Evolutionary conservation across 2,113 vertebrate genomes (phyloP), one percentile per base, ranked within the genome.

Genomic region (Dolichotis patagonum): DNA sequence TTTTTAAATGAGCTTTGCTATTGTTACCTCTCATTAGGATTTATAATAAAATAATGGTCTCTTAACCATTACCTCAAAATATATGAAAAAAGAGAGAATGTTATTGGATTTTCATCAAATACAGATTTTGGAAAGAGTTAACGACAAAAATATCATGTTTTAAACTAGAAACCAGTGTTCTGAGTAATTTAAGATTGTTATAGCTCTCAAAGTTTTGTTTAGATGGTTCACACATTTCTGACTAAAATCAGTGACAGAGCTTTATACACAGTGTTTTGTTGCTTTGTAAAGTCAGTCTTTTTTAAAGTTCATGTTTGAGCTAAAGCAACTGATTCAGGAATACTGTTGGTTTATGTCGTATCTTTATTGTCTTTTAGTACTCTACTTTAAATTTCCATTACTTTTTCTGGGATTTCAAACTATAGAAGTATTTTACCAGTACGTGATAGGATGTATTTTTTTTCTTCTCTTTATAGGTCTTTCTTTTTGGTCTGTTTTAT

Each of bases 331-430:
- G 75, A 84, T 63, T 85, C 82, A 85, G 58, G 82, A 86, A 92
- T 58, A 69, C 24, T 75, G 46, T 9, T 90, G 62, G 62, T 67
- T 75, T 92, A 73, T 54, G 22, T 73, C 87, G 43, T 54, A 69
- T 58, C 54, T 89, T 86, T 14, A 73, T 19, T 49, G 24, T 58
- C 43, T 84, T 65, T 41, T 43, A 92, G 90, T 46, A 35, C 88
- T 96, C 85, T 85, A 91, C 20, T 86, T 88, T 52, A 69, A 67
- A 56, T 90, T 92, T 96, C 81, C 49, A 87, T 71, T 77, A 22
- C 41, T 56, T 69, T 7, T 0, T 85, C 77, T 83, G 28, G 30
- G 43, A 71, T 93, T 96, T 88, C 82, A 88, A 91, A 58, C 67
- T 81, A 49, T 60, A 69, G 75, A 73, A 35, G 56, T 77, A 84